These are phyloP conservation scores for Arrhopalites spinosus DNA, from an alignment of 2,888 invertebrate species.

Conservation along the genomic window DNA sequence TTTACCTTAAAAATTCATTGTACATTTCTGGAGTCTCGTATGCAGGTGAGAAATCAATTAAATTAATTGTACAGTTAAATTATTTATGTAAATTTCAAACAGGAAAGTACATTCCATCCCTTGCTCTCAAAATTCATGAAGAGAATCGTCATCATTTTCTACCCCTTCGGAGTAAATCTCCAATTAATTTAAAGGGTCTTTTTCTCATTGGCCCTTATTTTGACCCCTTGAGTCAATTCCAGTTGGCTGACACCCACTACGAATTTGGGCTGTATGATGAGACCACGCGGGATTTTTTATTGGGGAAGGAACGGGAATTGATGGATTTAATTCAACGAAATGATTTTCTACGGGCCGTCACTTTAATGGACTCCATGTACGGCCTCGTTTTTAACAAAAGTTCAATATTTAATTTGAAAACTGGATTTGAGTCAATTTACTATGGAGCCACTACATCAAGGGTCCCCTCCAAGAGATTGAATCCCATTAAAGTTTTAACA, in stretches of 20 bases:
- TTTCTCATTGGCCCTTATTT: constrained; percentile 6
- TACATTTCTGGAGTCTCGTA: constrained; percentile 89
- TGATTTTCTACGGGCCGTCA: constrained; percentile 58
- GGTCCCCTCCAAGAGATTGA: constrained; percentile 61
- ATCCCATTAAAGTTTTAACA: constrained; percentile 65
- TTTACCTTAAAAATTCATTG: constrained; percentile 74
- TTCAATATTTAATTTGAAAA: constrained; percentile 72
- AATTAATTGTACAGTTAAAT: not conserved
- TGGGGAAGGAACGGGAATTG: not conserved
- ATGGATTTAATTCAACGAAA: not conserved
- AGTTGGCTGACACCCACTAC: constrained; percentile 18
- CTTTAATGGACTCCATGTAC: constrained; percentile 67
- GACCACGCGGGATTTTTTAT: constrained; percentile 53
- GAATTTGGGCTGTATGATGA: constrained; percentile 11
- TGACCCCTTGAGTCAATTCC: constrained; percentile 16
- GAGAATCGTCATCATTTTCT: not conserved
- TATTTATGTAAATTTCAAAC: not conserved
- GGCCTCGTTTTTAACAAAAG: constrained; percentile 58
- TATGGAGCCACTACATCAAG: constrained; percentile 70
- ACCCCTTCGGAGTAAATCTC: not conserved
- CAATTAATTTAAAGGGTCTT: constrained; percentile 9
- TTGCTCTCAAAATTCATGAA: constrained; percentile 6
- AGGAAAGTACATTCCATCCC: constrained; percentile 21
- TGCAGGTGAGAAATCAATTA: constrained; percentile 65
- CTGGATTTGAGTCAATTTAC: constrained; percentile 76